phyloP scores from a whole-genome alignment of 2,797 vertebrate species.

The Enteromius treurensis region DNA sequence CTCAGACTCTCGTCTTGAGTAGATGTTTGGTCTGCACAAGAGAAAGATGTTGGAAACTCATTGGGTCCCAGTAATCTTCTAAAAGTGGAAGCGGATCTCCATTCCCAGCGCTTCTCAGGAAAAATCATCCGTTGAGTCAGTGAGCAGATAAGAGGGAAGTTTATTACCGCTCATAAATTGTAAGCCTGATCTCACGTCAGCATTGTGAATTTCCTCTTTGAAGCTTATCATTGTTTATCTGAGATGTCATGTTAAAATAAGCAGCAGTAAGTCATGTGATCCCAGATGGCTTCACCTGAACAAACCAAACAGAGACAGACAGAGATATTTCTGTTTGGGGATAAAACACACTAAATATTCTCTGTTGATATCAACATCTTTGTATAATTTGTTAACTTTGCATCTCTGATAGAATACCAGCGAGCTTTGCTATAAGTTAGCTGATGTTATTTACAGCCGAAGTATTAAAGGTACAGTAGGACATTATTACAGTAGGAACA shows the following conservation, averaged over 20 bases:
- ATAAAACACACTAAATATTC: not conserved
- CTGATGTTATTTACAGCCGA: not conserved
- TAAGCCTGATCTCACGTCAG: not conserved
- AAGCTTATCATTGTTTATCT: constrained; percentile 23
- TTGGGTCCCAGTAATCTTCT: not conserved
- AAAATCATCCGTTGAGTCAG: constrained; percentile 52
- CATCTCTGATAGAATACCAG: not conserved
- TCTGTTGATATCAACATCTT: not conserved
- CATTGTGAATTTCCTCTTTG: constrained; percentile 7
- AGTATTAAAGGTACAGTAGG: not conserved
- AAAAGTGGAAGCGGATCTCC: constrained; percentile 10
- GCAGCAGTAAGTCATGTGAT: not conserved
- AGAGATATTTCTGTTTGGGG: not conserved
- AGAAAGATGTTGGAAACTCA: not conserved
- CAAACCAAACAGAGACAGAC: not conserved
- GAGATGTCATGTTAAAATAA: constrained; percentile 14
- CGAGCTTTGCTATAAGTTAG: not conserved
- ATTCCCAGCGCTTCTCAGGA: not conserved
- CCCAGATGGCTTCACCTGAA: not conserved
- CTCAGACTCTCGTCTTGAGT: not conserved
- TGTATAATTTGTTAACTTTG: not conserved
- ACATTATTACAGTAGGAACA: not conserved
- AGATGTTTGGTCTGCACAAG: not conserved
- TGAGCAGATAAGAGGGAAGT: constrained; percentile 57
- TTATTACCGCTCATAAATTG: not conserved